Evolutionary conservation across 2,888 invertebrate genomes (phyloP), one percentile per base, ranked within the genome.

Genomic region (Agrotis clavis): DNA sequence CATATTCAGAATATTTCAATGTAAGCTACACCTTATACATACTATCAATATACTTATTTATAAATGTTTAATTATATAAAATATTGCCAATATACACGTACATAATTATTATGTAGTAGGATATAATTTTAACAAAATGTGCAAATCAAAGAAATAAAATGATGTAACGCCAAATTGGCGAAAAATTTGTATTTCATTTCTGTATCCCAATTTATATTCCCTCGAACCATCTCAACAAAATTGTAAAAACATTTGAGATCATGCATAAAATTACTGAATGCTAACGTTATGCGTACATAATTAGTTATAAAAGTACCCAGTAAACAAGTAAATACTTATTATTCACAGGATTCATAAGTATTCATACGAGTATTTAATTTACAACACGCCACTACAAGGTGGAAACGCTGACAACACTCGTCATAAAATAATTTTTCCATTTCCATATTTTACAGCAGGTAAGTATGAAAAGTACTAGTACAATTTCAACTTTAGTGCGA

Each of bases 81-180:
- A 87, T 89, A 88, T 87, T 89, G 89, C 89, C 89, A 90, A 90
- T 90, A 90, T 91, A 91, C 89, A 90, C 86, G 86, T 89, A 41
- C 41, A 35, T 30, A 30, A n/a, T 35, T 35, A 90, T 86, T 35
- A 90, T 86, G 90, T 92, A 92, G 91, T 90, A 89, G 87, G 66
- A 86, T 85, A 90, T 85, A 89, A 91, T 92, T 92, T 92, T 87
- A 85, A 90, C 18, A 87, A 91, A 41, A 90, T 92, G 88, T 92
- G 92, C 92, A 93, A 93, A 87, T 90, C 88, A 88, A 90, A 88
- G 88, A 91, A 94, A 94, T 92, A 94, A 93, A 91, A 92, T 87
- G 77, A 89, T 90, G 88, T 84, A 75, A 86, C 86, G 86, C 82
- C 86, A 86, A 83, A 86, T 86, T 91, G 90, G 90, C 90, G 90